phyloP scores from a whole-genome alignment of 2,113 vertebrate genomes.

The Mandrillus leucophaeus region DNA sequence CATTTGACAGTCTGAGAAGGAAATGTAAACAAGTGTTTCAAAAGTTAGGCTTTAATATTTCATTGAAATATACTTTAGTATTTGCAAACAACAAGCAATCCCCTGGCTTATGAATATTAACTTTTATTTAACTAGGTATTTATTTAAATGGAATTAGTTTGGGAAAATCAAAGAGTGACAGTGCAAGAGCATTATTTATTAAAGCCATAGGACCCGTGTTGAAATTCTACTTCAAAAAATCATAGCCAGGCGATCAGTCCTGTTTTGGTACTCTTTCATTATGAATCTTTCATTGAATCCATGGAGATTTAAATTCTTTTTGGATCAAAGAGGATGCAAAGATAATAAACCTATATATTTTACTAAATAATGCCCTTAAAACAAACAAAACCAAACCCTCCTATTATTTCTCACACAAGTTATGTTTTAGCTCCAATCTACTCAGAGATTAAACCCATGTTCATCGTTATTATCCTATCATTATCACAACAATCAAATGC shows the following conservation, averaged over 20 bases:
- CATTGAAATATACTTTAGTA: not conserved
- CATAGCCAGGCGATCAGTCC: not conserved
- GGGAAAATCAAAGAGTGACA: not conserved
- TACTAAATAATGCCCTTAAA: not conserved
- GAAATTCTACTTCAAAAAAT: conserved; percentile 9
- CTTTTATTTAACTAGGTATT: conserved; percentile 4
- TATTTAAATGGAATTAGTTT: conserved; percentile 3
- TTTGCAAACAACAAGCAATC: not conserved
- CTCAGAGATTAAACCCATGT: conserved; percentile 7
- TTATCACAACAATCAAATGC: conserved; percentile 32
- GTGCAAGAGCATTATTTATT: not conserved
- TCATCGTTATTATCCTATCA: not conserved
- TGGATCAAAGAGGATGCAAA: conserved; percentile 2
- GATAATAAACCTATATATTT: not conserved
- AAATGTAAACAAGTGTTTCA: not conserved
- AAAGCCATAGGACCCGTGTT: not conserved
- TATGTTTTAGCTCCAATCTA: not conserved
- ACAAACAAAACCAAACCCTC: not conserved
- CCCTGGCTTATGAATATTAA: not conserved
- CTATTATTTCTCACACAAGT: not conserved
- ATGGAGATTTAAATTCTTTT: conserved; percentile 17
- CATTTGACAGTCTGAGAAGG: not conserved
- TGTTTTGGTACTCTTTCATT: not conserved
- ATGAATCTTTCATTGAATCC: not conserved
- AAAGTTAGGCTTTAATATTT: conserved; percentile 31